A percentile compares a stretch with the other conserved stretches of the same genome.
phyloP scores from a whole-genome alignment of 2,888 invertebrate species.

The Idaea aversata region DNA sequence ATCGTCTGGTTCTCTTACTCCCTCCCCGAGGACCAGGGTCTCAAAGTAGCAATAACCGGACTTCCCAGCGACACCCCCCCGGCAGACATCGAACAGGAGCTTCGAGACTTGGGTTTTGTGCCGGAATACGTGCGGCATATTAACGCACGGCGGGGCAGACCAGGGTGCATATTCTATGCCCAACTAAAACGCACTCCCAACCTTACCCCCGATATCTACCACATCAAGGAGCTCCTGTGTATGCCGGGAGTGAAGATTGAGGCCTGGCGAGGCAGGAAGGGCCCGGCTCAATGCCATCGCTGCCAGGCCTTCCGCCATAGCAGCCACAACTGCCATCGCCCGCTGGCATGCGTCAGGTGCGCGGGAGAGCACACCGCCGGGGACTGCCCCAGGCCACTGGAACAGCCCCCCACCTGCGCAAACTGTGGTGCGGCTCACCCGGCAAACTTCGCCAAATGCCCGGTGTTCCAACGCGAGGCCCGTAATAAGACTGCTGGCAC shows the following conservation, averaged over 20 bases:
- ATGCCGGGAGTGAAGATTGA: constrained; percentile 28
- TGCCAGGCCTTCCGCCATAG: constrained; percentile 31
- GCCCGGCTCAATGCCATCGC: constrained; percentile 28
- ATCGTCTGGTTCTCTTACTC: constrained; percentile 23
- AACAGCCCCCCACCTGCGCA: constrained; percentile 19
- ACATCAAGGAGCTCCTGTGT: constrained; percentile 17
- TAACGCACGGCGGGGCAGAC: constrained; percentile 8
- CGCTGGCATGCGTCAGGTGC: constrained; percentile 16
- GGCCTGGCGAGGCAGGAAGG: constrained; percentile 21
- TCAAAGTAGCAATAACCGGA: constrained; percentile 5
- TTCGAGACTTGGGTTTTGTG: neutral
- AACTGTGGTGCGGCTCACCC: constrained; percentile 22
- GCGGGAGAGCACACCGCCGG: constrained; percentile 14
- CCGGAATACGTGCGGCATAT: constrained; percentile 7
- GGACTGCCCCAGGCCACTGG: constrained; percentile 15
- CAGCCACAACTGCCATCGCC: constrained; percentile 25
- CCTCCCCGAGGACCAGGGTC: neutral
- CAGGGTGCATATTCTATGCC: constrained; percentile 21
- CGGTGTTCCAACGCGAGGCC: constrained; percentile 10
- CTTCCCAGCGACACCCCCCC: neutral
- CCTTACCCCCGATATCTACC: constrained; percentile 17
- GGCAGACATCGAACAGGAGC: neutral
- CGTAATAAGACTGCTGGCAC: constrained; percentile 16
- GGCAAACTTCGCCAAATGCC: constrained; percentile 21
- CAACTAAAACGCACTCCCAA: neutral